Percentiles rank a stretch among this genome's conserved stretches.
Evolutionary conservation across 2,888 invertebrate genomes (phyloP).

Genomic region (Rhagonycha lutea): DNA sequence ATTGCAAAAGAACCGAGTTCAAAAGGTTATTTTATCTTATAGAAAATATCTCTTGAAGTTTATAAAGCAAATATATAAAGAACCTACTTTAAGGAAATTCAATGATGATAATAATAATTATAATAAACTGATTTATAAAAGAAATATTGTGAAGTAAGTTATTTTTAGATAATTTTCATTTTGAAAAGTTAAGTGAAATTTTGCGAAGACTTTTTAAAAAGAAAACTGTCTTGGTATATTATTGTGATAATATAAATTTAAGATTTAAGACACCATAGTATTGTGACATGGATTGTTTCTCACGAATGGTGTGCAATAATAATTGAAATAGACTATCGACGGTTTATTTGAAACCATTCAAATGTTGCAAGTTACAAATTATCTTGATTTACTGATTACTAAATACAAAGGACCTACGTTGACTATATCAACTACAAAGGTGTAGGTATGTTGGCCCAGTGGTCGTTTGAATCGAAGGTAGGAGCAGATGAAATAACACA

Average conservation of each 20-base stretch:
- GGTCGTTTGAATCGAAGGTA: conserved; percentile 31
- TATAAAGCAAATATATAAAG: neutral
- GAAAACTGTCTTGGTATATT: neutral
- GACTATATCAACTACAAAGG: conserved; percentile 33
- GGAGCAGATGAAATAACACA: conserved; percentile 53
- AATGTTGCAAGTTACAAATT: conserved; percentile 10
- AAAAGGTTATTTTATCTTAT: conserved; percentile 1
- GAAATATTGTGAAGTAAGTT: neutral
- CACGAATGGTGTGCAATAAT: neutral
- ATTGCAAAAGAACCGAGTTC: neutral
- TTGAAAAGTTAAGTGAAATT: neutral
- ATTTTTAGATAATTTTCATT: neutral
- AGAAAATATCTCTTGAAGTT: neutral
- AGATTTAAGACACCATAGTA: neutral
- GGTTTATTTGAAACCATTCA: neutral
- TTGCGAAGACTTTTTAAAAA: neutral
- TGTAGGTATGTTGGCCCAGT: conserved; percentile 31
- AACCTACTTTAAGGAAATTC: neutral
- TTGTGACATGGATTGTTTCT: neutral
- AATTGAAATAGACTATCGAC: conserved; percentile 1
- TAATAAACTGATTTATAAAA: neutral
- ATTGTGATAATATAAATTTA: neutral
- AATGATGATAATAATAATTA: neutral
- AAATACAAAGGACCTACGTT: conserved; percentile 14
- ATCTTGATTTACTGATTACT: conserved; percentile 25